Evolutionary conservation across 2,113 vertebrate genomes (phyloP).

Genomic region (Otus sunia): DNA sequence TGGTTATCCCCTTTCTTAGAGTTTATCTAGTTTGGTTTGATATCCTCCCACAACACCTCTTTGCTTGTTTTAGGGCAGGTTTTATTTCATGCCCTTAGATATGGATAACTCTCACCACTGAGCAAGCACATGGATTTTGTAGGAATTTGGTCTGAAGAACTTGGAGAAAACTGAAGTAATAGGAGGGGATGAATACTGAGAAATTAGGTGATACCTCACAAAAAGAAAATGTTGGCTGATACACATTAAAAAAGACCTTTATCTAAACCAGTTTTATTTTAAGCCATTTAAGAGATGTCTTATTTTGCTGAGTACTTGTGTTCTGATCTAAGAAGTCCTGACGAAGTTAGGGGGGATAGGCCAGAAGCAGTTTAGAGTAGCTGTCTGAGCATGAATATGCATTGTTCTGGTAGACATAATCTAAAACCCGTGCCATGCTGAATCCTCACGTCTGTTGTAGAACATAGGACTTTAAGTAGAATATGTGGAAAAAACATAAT

Average conservation of each 20-base stretch:
- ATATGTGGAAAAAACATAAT: not conserved
- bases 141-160: not conserved
- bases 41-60: no score
- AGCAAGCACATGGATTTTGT: not conserved
- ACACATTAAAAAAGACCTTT: not conserved
- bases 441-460: not conserved
- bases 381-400: not conserved
- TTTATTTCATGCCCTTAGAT: not conserved
- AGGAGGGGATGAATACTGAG: not conserved
- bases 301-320: not conserved
- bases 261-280: not conserved
- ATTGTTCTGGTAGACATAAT: not conserved
- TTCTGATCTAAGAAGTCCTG: not conserved
- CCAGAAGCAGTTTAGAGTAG: not conserved
- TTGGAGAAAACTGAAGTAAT: not conserved
- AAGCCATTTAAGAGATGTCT: not conserved
- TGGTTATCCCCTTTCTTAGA: no score
- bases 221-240: not conserved
- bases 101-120: not conserved
- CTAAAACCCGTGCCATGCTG: not conserved
- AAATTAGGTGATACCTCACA: not conserved
- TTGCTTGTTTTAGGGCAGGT: not conserved
- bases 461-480: not conserved
- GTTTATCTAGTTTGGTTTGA: no score
- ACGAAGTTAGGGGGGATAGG: not conserved